Base-by-base conservation (phyloP, 2,113 vertebrate genomes). In the Arizona elegans region DNA sequence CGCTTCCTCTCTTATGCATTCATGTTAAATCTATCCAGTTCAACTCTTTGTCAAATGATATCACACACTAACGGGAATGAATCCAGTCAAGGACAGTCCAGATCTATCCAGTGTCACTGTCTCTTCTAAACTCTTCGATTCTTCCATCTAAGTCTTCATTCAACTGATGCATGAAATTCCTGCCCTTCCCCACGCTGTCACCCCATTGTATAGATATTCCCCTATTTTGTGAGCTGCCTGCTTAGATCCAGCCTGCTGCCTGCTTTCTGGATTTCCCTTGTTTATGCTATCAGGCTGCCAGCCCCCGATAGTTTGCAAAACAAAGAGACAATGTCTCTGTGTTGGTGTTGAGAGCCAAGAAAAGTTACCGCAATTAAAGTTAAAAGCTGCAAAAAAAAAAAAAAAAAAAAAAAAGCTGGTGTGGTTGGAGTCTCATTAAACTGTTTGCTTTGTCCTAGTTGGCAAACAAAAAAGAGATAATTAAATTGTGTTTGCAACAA, bases 301-400 rank as follows among this genome's bases (percentile, higher is more conserved):
- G 50, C 33, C n/a, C 58, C 58, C 26, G 86, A 7, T 50, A 75
- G 86, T 92, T 75, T 88, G 87, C 26, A 70, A 38, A 75, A 55
- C 59, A 38, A 92, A 62, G 50, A 54, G 50, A 33, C 50, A 13
- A 33, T 38, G 19, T 17, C 59, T 88, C 33, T 55, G 13, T 17
- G 38, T 75, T 11, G 8, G 8, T 43, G 87, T 29, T 47, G 59
- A 55, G 92, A 92, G 87, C 92, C 70, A 75, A 89, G 56, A 93
- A 91, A 91, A 91, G 87, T 91, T 93, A 59, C 43, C 21, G n/a
- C 88, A 89, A 90, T 93, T 93, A 89, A 93, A 89, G 70, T 91
- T 93, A 93, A 86, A 33, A 91, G 87, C 81, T 56, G 53, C 12
- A 55, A 87, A 93, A 29, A 93, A 29, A 43, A 52, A 10, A 54